A percentile compares a stretch with the other conserved stretches of the same genome.
Evolutionary conservation across 2,113 vertebrate species (phyloP).

Genomic region (Onychostoma macrolepis): DNA sequence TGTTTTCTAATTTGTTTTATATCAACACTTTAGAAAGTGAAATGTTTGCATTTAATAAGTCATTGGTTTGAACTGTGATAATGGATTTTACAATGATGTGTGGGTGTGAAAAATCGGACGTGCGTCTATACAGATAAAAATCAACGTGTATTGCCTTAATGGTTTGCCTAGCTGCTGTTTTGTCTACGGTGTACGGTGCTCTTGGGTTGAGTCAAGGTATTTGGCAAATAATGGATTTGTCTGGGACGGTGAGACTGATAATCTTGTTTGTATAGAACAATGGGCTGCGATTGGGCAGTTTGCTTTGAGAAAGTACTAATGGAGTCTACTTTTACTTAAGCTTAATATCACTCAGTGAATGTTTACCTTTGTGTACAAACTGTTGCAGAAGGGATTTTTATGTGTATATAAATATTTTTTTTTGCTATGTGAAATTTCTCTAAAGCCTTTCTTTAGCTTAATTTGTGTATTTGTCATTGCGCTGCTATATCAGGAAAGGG

Average conservation of each 20-base stretch:
- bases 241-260: conserved; percentile 45
- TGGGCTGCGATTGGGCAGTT: conserved; percentile 38
- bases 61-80: neutral
- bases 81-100: neutral
- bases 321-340: conserved; percentile 20
- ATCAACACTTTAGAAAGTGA: neutral
- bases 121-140: conserved; percentile 31
- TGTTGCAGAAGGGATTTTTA: neutral
- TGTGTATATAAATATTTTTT: neutral
- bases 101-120: conserved; percentile 1
- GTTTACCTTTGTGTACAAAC: neutral
- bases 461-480: neutral
- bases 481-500: neutral
- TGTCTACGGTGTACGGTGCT: conserved; percentile 37
- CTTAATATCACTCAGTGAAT: neutral
- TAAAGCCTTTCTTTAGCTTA: neutral
- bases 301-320: conserved; percentile 26
- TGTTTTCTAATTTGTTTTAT: too few species aligned
- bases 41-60: conserved; percentile 8
- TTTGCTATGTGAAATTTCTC: neutral
- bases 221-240: conserved; percentile 52
- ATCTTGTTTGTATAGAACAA: conserved; percentile 48
- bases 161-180: conserved; percentile 49
- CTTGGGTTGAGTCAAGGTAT: conserved; percentile 29
- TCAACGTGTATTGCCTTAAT: conserved; percentile 9